phyloP scores from a whole-genome alignment of 2,113 vertebrate species.

The Etheostoma cragini region DNA sequence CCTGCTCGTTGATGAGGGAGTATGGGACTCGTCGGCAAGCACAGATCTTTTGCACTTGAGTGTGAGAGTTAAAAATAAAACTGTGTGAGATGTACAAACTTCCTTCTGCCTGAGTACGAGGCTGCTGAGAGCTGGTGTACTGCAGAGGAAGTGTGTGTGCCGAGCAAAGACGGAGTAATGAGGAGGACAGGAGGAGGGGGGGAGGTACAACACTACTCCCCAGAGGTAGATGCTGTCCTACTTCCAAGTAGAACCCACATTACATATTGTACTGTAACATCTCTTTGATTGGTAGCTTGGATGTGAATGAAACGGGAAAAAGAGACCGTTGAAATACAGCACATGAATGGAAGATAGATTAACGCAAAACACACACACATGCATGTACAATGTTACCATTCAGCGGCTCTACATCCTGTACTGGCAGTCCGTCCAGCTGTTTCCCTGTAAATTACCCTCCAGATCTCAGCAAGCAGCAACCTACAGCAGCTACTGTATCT shows the following conservation, averaged over 20 bases:
- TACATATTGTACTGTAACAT: not conserved
- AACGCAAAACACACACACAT: slow-evolving; percentile 10
- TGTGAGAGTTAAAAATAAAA: slow-evolving; percentile 80
- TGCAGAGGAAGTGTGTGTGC: slow-evolving; percentile 53
- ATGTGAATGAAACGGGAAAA: slow-evolving; percentile 24
- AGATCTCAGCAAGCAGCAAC: not conserved
- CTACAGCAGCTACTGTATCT: slow-evolving; percentile 8
- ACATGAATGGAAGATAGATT: slow-evolving; percentile 23
- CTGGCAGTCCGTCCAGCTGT: slow-evolving; percentile 75
- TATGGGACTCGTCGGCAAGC: slow-evolving; percentile 14
- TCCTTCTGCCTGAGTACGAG: slow-evolving; percentile 55
- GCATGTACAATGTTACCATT: slow-evolving; percentile 49
- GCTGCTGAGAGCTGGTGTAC: slow-evolving; percentile 44
- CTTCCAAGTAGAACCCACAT: slow-evolving; percentile 53
- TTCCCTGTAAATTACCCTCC: slow-evolving; percentile 58
- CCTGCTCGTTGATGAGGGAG: slow-evolving; percentile 12
- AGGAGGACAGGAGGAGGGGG: slow-evolving; percentile 61
- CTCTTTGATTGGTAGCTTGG: not conserved
- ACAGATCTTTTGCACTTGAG: slow-evolving; percentile 35
- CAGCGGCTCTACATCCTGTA: slow-evolving; percentile 71
- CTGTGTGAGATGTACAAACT: slow-evolving; percentile 65
- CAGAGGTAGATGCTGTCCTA: slow-evolving; percentile 73
- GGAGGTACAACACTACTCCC: slow-evolving; percentile 59
- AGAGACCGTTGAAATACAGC: slow-evolving; percentile 12
- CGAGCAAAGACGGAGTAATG: slow-evolving; percentile 29